These are phyloP conservation scores for Graptemys geographica DNA, from an alignment of 2,797 vertebrate genomes.

Conservation along the genomic window DNA sequence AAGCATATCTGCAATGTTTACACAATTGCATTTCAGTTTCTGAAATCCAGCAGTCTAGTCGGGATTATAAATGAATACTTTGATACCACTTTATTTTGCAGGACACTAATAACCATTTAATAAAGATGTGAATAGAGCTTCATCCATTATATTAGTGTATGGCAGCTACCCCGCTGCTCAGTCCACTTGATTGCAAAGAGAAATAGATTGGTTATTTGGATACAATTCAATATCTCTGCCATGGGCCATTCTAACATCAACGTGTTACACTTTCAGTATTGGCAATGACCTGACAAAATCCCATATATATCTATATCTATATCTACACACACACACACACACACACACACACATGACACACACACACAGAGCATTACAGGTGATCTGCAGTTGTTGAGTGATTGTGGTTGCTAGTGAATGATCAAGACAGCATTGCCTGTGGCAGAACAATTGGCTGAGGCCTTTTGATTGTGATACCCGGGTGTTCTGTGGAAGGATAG, in stretches of 20 bases:
- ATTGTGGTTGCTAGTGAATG: background rate
- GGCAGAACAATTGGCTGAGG: background rate
- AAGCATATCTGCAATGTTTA: background rate
- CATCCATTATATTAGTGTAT: fast-evolving
- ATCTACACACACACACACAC: background rate
- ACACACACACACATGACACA: background rate
- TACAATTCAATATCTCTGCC: background rate
- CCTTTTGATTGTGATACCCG: background rate
- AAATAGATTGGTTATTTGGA: background rate
- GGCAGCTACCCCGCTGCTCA: fast-evolving
- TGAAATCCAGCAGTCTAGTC: fast-evolving
- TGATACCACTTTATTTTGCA: background rate
- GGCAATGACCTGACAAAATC: background rate
- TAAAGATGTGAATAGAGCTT: background rate
- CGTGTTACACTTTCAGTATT: background rate
- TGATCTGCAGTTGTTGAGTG: background rate
- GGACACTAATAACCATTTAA: constrained; percentile 39
- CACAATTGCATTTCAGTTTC: background rate
- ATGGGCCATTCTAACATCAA: background rate
- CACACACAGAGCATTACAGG: background rate
- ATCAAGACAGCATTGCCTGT: background rate
- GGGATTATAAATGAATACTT: constrained; percentile 28
- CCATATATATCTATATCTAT: too few species aligned
- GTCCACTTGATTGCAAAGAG: fast-evolving
- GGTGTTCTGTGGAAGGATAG: background rate